phyloP scores from a whole-genome alignment of 1,140 invertebrate genomes.

The Panagrolaimus sp. region DNA sequence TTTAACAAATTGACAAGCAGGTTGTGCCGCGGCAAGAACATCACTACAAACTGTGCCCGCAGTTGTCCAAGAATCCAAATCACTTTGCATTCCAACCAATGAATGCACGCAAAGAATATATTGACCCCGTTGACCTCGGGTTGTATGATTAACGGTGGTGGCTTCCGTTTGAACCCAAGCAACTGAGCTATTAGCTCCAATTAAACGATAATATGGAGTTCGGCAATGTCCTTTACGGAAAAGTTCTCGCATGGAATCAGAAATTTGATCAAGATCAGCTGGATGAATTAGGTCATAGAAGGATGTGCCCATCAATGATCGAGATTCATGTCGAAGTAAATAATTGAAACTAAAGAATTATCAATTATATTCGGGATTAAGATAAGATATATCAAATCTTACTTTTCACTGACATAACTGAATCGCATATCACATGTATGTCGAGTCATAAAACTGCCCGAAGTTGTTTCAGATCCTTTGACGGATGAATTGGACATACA shows the following conservation, averaged over 20 bases:
- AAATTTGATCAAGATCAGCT: conserved; percentile 33
- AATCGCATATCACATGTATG: conserved; percentile 56
- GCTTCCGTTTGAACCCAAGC: conserved; percentile 53
- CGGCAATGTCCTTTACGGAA: conserved; percentile 45
- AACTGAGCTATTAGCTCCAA: conserved; percentile 41
- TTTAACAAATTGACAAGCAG: conserved; percentile 39
- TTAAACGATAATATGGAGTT: conserved; percentile 47
- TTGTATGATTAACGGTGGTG: conserved; percentile 49
- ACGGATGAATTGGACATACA: conserved; percentile 18
- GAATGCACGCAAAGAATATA: conserved; percentile 55
- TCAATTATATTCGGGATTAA: not conserved
- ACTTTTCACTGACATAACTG: conserved; percentile 47
- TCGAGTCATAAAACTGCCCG: conserved; percentile 49
- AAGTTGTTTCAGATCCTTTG: conserved; percentile 37
- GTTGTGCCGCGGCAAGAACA: conserved; percentile 34
- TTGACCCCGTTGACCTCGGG: conserved; percentile 50
- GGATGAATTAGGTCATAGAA: conserved; percentile 57
- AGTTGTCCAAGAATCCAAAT: conserved; percentile 31
- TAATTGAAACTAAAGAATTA: conserved; percentile 39
- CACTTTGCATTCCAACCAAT: conserved; percentile 43
- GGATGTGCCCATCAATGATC: conserved; percentile 48
- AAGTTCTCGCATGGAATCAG: conserved; percentile 39
- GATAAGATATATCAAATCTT: not conserved
- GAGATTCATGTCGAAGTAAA: conserved; percentile 40
- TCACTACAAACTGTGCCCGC: conserved; percentile 1